Conservation (phyloP, 2,888 invertebrate species). For the Synanthedon andrenaeformis region DNA sequence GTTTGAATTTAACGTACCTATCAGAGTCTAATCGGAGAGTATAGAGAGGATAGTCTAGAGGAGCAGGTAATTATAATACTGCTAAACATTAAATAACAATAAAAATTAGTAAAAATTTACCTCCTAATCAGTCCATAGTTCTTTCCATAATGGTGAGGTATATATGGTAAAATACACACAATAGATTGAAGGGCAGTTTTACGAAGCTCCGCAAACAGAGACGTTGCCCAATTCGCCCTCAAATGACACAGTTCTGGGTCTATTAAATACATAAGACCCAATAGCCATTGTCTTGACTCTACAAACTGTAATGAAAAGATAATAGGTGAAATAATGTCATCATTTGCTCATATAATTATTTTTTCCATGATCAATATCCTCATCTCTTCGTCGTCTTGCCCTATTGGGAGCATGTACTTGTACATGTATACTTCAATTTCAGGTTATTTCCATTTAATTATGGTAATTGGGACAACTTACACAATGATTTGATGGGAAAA, state of each 20-base stretch:
- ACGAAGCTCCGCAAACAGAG: slow-evolving; percentile 41
- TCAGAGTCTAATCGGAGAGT: too few relatives aligned
- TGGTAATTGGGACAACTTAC: slow-evolving; percentile 24
- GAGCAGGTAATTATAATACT: too few relatives aligned
- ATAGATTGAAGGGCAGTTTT: slow-evolving; percentile 41
- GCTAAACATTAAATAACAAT: too few relatives aligned
- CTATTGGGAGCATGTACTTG: too few relatives aligned
- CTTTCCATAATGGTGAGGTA: slow-evolving; percentile 16
- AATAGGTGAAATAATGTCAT: not conserved
- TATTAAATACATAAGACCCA: slow-evolving; percentile 47
- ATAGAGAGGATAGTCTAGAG: too few relatives aligned
- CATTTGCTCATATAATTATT: too few relatives aligned
- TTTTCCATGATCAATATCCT: too few relatives aligned
- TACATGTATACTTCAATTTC: too few relatives aligned
- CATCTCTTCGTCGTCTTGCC: too few relatives aligned
- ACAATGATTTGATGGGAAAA: slow-evolving; percentile 30
- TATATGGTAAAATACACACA: slow-evolving; percentile 28
- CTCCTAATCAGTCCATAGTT: slow-evolving; percentile 43
- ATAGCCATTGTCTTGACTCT: slow-evolving; percentile 34
- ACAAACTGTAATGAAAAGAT: slow-evolving; percentile 27
- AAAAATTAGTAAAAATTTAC: slow-evolving; percentile 10
- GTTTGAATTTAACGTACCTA: not conserved
- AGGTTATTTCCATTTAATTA: too few relatives aligned
- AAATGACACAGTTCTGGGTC: slow-evolving; percentile 41
- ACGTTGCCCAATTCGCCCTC: slow-evolving; percentile 33